A percentile compares a stretch with the other conserved stretches of the same genome.
phyloP scores from a whole-genome alignment of 2,888 invertebrate species.

The Amitus sp. region DNA sequence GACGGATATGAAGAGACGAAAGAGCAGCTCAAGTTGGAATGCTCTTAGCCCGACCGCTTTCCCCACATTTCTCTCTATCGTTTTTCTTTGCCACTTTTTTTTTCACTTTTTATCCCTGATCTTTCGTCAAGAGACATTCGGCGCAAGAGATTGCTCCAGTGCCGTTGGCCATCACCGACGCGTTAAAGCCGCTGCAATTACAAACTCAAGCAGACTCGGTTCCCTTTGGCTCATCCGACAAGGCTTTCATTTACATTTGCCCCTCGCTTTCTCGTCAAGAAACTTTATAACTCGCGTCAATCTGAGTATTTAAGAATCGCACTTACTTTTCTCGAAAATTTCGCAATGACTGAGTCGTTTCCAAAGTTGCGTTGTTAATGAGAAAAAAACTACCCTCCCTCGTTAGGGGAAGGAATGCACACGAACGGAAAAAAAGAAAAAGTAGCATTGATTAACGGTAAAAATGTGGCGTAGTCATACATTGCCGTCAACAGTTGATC shows the following conservation, averaged over 20 bases:
- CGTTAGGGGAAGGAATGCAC: not conserved
- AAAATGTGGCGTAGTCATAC: too few relatives aligned
- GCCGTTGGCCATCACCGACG: conserved; percentile 61
- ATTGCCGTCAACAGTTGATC: too few relatives aligned
- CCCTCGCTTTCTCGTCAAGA: conserved; percentile 55
- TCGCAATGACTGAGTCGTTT: conserved; percentile 36
- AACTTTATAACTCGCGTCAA: conserved; percentile 53
- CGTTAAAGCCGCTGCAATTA: conserved; percentile 62
- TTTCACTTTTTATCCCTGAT: conserved; percentile 26
- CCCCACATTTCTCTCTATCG: conserved; percentile 12
- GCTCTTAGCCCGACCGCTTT: conserved; percentile 25
- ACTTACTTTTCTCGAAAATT: conserved; percentile 49
- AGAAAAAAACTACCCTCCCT: not conserved
- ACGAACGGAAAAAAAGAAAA: too few relatives aligned
- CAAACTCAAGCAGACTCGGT: conserved; percentile 53
- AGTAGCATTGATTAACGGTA: too few relatives aligned
- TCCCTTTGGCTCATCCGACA: conserved; percentile 15
- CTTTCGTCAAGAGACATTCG: conserved; percentile 54
- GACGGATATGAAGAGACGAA: conserved; percentile 23
- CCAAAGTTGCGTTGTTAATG: conserved; percentile 11
- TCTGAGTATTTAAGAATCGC: conserved; percentile 42
- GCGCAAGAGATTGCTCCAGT: conserved; percentile 58
- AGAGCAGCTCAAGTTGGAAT: conserved; percentile 22
- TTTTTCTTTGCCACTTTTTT: conserved; percentile 11
- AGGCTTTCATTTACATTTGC: conserved; percentile 49